phyloP scores from a whole-genome alignment of 2,888 invertebrate genomes.

The Axea sp. region DNA sequence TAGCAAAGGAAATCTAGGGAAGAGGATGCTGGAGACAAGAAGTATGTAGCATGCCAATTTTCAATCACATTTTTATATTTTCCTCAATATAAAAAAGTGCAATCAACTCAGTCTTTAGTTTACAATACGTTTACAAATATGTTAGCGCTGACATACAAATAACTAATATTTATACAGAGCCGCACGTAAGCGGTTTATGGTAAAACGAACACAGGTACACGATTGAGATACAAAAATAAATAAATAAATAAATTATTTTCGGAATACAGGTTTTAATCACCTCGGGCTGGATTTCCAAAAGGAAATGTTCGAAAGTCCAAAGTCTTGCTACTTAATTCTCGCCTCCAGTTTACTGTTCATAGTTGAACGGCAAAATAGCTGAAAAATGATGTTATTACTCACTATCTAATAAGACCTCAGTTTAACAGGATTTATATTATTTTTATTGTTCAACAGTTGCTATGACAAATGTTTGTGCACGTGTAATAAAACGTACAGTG shows the following conservation, averaged over 20 bases:
- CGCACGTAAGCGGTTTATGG: too few species aligned
- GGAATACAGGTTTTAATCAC: slow-evolving; percentile 27
- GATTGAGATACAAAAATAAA: slow-evolving; percentile 44
- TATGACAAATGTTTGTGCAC: slow-evolving; percentile 17
- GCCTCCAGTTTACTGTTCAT: slow-evolving; percentile 72
- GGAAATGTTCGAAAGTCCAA: slow-evolving; percentile 64
- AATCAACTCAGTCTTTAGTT: slow-evolving; percentile 38
- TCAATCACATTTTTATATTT: slow-evolving; percentile 23
- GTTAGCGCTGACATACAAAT: too few species aligned
- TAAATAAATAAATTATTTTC: slow-evolving; percentile 37
- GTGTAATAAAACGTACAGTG: slow-evolving; percentile 12
- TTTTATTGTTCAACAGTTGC: slow-evolving; percentile 36
- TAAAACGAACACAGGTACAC: slow-evolving; percentile 42
- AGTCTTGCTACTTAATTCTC: slow-evolving; percentile 69
- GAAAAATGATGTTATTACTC: slow-evolving; percentile 74
- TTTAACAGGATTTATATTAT: slow-evolving; percentile 45
- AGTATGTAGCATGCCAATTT: slow-evolving; percentile 50
- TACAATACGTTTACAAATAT: too few species aligned
- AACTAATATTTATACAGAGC: too few species aligned
- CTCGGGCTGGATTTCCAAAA: slow-evolving; percentile 60
- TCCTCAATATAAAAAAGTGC: slow-evolving; percentile 14
- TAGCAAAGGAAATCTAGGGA: too few species aligned
- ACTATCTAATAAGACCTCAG: slow-evolving; percentile 60
- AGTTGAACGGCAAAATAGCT: slow-evolving; percentile 76
- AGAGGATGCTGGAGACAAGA: slow-evolving; percentile 56